Percentiles rank a stretch among this genome's conserved stretches.
phyloP scores from a whole-genome alignment of 2,888 invertebrate species.

The Cremastinae sp. region DNA sequence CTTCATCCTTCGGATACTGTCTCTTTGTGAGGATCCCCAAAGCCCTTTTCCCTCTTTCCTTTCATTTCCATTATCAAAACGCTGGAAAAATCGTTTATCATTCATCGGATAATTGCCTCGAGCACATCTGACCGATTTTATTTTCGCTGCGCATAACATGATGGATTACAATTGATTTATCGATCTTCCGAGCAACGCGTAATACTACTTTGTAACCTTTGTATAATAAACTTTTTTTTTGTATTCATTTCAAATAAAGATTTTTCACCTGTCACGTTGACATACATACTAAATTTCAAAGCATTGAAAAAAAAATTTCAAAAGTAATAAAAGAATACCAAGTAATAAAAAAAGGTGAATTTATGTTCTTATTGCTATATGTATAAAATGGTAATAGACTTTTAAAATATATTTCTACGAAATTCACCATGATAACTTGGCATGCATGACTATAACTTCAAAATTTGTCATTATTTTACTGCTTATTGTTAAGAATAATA shows the following conservation, averaged over 20 bases:
- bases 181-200: constrained; percentile 2
- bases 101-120: constrained; percentile 27
- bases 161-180: constrained; percentile 13
- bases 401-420: too few relatives aligned
- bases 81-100: constrained; percentile 17
- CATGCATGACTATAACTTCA: too few relatives aligned
- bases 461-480: too few relatives aligned
- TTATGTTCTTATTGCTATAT: too few relatives aligned
- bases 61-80: background rate
- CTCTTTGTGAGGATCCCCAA: background rate
- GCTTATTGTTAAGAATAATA: too few relatives aligned
- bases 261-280: background rate
- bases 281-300: too few relatives aligned
- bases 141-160: background rate
- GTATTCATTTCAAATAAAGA: background rate
- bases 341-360: too few relatives aligned
- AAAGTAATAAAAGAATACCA: too few relatives aligned
- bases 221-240: background rate
- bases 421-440: too few relatives aligned
- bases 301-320: too few relatives aligned
- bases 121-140: background rate
- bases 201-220: constrained; percentile 6
- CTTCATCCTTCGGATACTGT: constrained; percentile 2
- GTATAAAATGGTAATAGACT: too few relatives aligned
- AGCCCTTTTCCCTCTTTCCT: background rate